Base-by-base conservation (phyloP, 23 tunicate genomes). In the Ascidia mentula region DNA sequence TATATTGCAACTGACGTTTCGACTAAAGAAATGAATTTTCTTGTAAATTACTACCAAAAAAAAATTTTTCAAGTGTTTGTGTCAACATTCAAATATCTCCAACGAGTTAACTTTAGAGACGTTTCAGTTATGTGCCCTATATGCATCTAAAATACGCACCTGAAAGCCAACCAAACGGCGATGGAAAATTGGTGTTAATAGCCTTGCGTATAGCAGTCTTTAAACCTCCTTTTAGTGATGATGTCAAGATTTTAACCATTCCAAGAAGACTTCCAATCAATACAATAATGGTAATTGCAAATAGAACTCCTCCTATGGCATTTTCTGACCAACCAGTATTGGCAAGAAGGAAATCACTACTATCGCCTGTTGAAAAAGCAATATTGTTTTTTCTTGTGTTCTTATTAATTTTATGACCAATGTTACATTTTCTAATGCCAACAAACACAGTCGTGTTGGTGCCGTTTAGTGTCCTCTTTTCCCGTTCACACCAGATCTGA, bases 101-200 rank as follows among this genome's bases (percentile, higher is more conserved):
- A n/a, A n/a, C n/a, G n/a, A 42, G 53, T 9, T 42, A 42, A 42
- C 53, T 42, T n/a, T 9, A 15, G 53, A 42, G 15, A 42, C 53
- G 53, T 9, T 20, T 26, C 2, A 53, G 24, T 26, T 53, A 53
- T 20, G 24, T 20, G 22, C 13, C 12, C 53, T 42, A 42, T 15
- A 42, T 42, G 15, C 15, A 12, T 9, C 53, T 12, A 12, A 12
- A 42, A 53, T 46, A 30, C 39, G 38, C 69, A 87, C 92, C 80
- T 60, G 92, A 76, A 26, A 87, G 72, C 92, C 92, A 87, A 37
- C 86, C 92, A 31, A 87, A 87, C n/a, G 92, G 92, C 22, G 37
- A 15, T 37, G 82, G 86, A 38, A 82, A 69, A 46, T 87, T 76
- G 22, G 92, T 87, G 40, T 87, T 82, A 59, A 87, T 31, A 1